Conservation (phyloP, 1,140 invertebrate genomes). For the Ceratina japonica region DNA sequence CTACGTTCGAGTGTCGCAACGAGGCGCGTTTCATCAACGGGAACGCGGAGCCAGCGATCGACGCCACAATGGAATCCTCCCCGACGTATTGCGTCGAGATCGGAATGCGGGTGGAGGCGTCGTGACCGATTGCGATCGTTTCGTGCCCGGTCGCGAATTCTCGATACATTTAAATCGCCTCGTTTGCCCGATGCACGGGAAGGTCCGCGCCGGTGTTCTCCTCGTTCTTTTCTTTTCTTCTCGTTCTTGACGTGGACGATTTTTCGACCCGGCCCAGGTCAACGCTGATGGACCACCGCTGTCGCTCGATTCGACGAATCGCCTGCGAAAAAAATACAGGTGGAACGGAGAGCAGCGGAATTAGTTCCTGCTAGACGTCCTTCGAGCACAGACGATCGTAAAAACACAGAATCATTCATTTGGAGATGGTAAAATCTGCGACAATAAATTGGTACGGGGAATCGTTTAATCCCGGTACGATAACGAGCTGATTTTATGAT, state of each 20-base stretch:
- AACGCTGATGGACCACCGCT: slow-evolving; percentile 25
- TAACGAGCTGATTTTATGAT: slow-evolving; percentile 8
- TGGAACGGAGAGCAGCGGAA: not conserved
- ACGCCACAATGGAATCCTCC: slow-evolving; percentile 46
- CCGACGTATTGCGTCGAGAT: slow-evolving; percentile 47
- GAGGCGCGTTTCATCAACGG: slow-evolving; percentile 8
- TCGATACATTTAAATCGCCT: slow-evolving; percentile 72
- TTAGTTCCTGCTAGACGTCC: slow-evolving; percentile 1
- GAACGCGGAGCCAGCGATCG: slow-evolving; percentile 44
- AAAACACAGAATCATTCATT: not conserved
- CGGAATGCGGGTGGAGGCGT: slow-evolving; percentile 60
- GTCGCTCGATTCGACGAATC: slow-evolving; percentile 26
- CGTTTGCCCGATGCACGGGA: slow-evolving; percentile 53
- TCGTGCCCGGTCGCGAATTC: slow-evolving; percentile 58
- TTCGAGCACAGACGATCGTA: not conserved
- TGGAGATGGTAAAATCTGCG: slow-evolving; percentile 4
- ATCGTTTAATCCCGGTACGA: not conserved
- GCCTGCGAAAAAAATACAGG: not conserved
- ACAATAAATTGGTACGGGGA: slow-evolving; percentile 2
- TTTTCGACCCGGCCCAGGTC: slow-evolving; percentile 1
- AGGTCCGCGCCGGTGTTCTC: not conserved
- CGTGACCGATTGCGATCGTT: slow-evolving; percentile 59
- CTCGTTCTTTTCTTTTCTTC: no score
- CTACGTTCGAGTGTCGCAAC: slow-evolving; percentile 36
- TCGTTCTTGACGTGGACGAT: slow-evolving; percentile 8